Percentiles rank a stretch among this genome's conserved stretches.
Evolutionary conservation across 2,113 vertebrate genomes (phyloP).

Genomic region (Pardalotus punctatus): DNA sequence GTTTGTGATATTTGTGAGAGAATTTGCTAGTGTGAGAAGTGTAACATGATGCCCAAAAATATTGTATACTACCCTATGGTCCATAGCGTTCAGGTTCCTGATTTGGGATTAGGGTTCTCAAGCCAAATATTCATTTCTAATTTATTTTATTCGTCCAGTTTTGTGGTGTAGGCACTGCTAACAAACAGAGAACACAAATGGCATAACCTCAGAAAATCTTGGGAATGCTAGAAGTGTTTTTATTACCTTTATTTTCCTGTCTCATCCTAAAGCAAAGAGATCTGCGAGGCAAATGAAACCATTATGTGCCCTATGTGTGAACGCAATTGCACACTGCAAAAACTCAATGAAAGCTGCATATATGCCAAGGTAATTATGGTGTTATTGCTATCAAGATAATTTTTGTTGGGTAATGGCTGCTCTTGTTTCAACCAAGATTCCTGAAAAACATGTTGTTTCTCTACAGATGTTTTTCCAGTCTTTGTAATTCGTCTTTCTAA

Average conservation of each 20-base stretch:
- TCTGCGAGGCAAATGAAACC: constrained; percentile 92
- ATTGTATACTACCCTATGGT: accelerated
- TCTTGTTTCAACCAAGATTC: background rate
- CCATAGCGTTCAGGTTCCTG: background rate
- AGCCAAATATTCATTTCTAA: background rate
- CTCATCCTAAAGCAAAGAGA: constrained; percentile 84
- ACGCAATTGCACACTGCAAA: constrained; percentile 88
- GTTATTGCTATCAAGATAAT: background rate
- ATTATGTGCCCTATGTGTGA: constrained; percentile 98
- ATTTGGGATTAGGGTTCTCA: background rate
- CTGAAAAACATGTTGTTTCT: background rate
- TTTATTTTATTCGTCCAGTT: background rate
- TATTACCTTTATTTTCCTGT: background rate
- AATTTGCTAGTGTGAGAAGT: background rate
- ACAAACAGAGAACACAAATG: background rate
- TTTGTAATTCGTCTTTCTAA: background rate
- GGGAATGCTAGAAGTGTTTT: background rate
- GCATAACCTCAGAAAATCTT: background rate
- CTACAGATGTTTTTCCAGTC: background rate
- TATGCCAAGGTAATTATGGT: constrained; percentile 88
- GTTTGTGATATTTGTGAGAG: background rate
- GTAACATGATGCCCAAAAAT: background rate
- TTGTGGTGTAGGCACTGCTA: background rate
- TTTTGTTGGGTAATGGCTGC: background rate
- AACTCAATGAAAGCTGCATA: constrained; percentile 93